Base-by-base conservation (phyloP, 2,113 vertebrate species). In the Python bivittatus region DNA sequence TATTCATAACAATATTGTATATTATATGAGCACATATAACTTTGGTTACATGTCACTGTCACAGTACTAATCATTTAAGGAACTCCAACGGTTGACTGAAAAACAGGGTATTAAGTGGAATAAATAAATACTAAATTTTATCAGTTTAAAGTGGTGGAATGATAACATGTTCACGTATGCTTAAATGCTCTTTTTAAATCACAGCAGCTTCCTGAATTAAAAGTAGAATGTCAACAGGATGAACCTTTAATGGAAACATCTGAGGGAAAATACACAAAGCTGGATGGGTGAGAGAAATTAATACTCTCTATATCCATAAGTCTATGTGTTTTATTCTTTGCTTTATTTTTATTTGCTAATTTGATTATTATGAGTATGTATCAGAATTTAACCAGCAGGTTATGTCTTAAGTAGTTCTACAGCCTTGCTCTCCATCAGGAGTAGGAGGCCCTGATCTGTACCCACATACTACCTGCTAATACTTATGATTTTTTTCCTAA, bases 211-310 rank as follows among this genome's bases (percentile, higher is more conserved):
- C 87, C 90, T 6, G 3, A 88, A 89, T 92, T 90, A 92, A 89
- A 92, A 57, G 10, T 86, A 84, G 54, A 53, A 4, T 79, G 56
- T 94, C n/a, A 89, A 8, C 91, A 83, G 52, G 89, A 95, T 91
- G 92, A 94, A 52, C 57, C 90, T 22, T 2, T 87, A 0, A 6
- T 22, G 3, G 72, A 84, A 44, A 25, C 53, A 79, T 8, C 1
- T 38, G 93, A 95, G 90, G 20, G 90, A 90, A 88, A 79, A 42
- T 92, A 91, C 3, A 4, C 68, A 85, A 89, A 96, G 85, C 88
- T 93, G 79, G 95, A 95, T 68, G 3, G 1, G 98, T 98, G 84
- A 98, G 97, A 83, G 8, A 23, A 64, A n/a, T 3, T 89, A 87
- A 2, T 92, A 61, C 10, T 53, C 4, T 90, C 0, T 56, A 27